These are phyloP conservation scores for Melanocharis versteri DNA, from an alignment of 2,113 vertebrate species.

Conservation along the genomic window DNA sequence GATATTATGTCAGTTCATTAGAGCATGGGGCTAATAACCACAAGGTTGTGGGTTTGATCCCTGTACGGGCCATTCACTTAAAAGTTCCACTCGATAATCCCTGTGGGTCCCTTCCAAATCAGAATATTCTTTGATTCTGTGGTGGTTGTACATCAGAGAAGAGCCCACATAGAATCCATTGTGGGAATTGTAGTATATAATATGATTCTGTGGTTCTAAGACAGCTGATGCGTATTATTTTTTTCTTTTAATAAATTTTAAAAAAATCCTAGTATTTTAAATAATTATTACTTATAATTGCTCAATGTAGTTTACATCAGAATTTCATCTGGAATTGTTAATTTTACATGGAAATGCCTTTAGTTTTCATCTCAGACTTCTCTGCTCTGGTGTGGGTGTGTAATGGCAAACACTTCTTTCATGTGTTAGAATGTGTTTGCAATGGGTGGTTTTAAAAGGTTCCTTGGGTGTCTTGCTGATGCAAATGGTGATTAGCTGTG, in stretches of 20 bases:
- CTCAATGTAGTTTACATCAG: not conserved
- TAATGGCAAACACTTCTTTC: not conserved
- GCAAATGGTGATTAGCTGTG: not conserved
- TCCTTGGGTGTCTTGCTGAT: not conserved
- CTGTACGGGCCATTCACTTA: not conserved
- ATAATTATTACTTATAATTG: not conserved
- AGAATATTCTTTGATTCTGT: not conserved
- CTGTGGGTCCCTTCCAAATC: not conserved
- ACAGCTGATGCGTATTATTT: not conserved
- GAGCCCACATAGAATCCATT: not conserved
- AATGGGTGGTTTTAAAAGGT: not conserved
- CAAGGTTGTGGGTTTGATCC: not conserved
- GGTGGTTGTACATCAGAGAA: not conserved
- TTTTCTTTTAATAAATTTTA: accelerated
- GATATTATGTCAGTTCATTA: not conserved
- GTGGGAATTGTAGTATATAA: not conserved
- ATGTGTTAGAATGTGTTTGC: not conserved
- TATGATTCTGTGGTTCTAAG: not conserved
- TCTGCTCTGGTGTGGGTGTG: not conserved
- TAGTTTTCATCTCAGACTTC: not conserved
- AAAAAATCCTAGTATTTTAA: not conserved
- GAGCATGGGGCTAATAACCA: not conserved
- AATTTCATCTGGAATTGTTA: not conserved
- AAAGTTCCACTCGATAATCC: not conserved
- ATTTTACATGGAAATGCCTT: not conserved